A percentile compares a stretch with the other conserved stretches of the same genome.
Evolutionary conservation across 2,797 vertebrate genomes (phyloP).

Genomic region (Typhlichthys subterraneus): DNA sequence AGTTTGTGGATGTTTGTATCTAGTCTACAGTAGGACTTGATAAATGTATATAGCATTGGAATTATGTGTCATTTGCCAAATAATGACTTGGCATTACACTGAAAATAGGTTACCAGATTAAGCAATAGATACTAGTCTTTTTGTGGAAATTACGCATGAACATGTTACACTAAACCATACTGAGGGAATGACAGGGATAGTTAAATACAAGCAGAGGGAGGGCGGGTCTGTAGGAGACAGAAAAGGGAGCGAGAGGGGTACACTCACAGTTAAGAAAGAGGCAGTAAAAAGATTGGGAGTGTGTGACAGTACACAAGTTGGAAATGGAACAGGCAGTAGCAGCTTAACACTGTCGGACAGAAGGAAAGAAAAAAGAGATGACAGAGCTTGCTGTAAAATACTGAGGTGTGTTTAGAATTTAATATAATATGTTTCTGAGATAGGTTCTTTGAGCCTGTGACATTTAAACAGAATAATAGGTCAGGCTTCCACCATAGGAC

Average conservation of each 20-base stretch:
- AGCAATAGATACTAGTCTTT: neutral
- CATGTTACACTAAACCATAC: constrained; percentile 7
- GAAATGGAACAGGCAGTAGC: neutral
- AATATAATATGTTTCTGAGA: neutral
- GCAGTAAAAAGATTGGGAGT: constrained; percentile 8
- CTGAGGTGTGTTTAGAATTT: no score
- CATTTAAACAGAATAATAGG: neutral
- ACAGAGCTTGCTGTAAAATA: constrained; percentile 20
- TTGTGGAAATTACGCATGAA: neutral
- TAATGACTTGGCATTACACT: no score
- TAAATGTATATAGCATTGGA: no score
- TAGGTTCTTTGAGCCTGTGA: neutral
- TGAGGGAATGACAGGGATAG: neutral
- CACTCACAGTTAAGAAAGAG: neutral
- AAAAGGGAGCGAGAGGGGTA: neutral
- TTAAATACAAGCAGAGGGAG: constrained; percentile 6
- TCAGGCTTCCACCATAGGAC: no score
- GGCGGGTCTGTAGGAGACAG: constrained; percentile 15
- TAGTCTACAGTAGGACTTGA: no score
- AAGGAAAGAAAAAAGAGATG: neutral
- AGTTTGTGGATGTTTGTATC: no score
- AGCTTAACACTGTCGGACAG: constrained; percentile 12
- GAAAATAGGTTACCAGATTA: no score
- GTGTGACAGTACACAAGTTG: neutral
- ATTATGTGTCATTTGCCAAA: no score